Evolutionary conservation across 2,113 vertebrate species (phyloP).

Genomic region (Pygoscelis antarcticus): DNA sequence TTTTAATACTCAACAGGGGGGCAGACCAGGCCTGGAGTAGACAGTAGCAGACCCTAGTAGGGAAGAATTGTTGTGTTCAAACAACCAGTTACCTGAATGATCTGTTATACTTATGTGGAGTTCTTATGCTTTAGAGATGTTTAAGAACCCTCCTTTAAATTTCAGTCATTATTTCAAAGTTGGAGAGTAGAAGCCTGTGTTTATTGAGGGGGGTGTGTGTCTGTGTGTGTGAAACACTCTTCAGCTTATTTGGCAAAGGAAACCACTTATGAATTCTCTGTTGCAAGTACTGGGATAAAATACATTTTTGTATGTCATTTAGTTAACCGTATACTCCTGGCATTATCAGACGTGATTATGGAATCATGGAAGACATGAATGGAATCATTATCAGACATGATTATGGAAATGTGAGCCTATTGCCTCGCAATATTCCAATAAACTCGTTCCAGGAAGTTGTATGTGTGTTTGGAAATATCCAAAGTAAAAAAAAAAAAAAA

Average conservation of each 20-base stretch:
- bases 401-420: background rate
- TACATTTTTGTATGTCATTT: background rate
- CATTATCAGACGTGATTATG: background rate
- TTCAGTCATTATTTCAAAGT: background rate
- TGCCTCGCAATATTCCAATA: background rate
- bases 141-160: background rate
- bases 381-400: background rate
- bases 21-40: background rate
- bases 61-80: slow-evolving; percentile 4
- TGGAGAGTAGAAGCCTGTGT: background rate
- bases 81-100: background rate
- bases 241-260: background rate
- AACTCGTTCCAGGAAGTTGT: background rate
- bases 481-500: background rate
- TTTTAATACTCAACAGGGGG: slow-evolving; percentile 32
- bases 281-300: background rate
- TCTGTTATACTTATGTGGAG: background rate
- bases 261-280: background rate
- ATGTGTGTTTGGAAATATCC: background rate
- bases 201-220: background rate
- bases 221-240: background rate
- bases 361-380: background rate
- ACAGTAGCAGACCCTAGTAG: background rate
- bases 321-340: background rate
- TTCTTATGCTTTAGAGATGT: background rate